Conservation (phyloP, 2,797 vertebrate species). For the Typhlichthys eigenmanni region DNA sequence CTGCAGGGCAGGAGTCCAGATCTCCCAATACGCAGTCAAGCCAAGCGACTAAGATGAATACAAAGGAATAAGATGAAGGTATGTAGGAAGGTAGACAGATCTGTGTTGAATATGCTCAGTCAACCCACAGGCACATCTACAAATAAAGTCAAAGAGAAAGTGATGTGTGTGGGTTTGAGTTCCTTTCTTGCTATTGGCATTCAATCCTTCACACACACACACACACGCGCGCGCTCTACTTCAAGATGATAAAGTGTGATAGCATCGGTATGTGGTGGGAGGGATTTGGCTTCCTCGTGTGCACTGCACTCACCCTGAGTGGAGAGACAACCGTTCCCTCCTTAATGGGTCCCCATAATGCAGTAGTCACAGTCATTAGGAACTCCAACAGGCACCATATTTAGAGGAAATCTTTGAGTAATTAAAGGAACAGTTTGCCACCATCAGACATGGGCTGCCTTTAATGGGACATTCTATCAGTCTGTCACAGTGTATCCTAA, state of each 20-base stretch:
- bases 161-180: not conserved
- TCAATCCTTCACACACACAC: not conserved
- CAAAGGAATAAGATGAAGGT: too few species aligned
- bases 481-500: conserved; percentile 49
- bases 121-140: too few species aligned
- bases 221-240: not conserved
- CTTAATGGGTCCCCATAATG: conserved; percentile 65
- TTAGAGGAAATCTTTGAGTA: conserved; percentile 68
- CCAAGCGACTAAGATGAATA: too few species aligned
- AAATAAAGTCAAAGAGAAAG: too few species aligned
- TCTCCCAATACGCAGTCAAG: too few species aligned
- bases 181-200: not conserved
- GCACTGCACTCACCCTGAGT: conserved; percentile 27
- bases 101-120: too few species aligned
- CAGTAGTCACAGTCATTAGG: conserved; percentile 65
- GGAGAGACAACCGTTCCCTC: conserved; percentile 44
- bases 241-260: conserved; percentile 30
- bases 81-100: too few species aligned
- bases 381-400: conserved; percentile 59
- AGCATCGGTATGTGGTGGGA: conserved; percentile 24
- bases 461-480: conserved; percentile 61
- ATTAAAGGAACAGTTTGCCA: conserved; percentile 66
- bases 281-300: conserved; percentile 32
- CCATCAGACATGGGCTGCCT: conserved; percentile 46
- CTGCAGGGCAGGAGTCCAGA: too few species aligned